Evolutionary conservation across 2,888 invertebrate genomes (phyloP).

Genomic region (Cordilura impudica): DNA sequence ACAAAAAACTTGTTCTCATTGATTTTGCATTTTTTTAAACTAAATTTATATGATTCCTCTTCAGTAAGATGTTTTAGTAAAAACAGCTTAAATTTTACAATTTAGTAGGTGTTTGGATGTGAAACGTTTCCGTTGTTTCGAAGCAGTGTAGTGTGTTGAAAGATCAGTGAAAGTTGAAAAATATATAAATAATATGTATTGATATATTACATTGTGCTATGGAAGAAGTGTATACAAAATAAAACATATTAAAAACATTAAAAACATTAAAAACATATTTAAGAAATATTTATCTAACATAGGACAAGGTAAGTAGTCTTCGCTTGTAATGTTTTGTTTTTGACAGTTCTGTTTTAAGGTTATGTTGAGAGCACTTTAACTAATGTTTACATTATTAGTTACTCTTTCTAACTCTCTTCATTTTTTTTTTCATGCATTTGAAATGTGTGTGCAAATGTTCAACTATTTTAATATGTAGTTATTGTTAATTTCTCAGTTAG

Average conservation of each 20-base stretch:
- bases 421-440: background rate
- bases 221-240: too few relatives aligned
- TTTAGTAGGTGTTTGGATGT: conserved; percentile 50
- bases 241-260: background rate
- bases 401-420: conserved; percentile 6
- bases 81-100: conserved; percentile 41
- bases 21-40: background rate
- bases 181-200: background rate
- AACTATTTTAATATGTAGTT: conserved; percentile 1
- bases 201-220: too few relatives aligned
- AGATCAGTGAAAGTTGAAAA: background rate
- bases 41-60: background rate
- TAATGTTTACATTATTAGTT: conserved; percentile 39
- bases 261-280: background rate
- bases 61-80: conserved; percentile 39
- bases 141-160: conserved; percentile 19
- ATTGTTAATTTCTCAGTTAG: conserved; percentile 7
- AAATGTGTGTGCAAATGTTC: background rate
- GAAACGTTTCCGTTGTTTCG: conserved; percentile 52
- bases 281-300: background rate
- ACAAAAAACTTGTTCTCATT: conserved; percentile 49
- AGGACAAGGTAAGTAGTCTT: background rate
- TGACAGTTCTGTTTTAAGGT: conserved; percentile 6
- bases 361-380: conserved; percentile 5
- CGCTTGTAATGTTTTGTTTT: background rate